Percentiles rank a stretch among this genome's conserved stretches.
Conservation (phyloP, 1,140 invertebrate genomes). For the Pararge aegeria region DNA sequence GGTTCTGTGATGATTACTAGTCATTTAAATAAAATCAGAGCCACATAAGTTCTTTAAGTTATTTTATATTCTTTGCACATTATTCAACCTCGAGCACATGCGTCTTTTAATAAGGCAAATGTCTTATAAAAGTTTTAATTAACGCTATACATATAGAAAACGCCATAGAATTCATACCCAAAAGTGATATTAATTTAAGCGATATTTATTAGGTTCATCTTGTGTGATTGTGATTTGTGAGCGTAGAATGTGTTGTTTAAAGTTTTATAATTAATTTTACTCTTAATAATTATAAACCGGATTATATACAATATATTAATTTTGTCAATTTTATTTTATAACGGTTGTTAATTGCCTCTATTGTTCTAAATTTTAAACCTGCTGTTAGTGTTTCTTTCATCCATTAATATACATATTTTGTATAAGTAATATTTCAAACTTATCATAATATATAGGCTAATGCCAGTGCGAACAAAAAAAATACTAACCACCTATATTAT, state of each 20-base stretch:
- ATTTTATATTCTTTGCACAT: not conserved
- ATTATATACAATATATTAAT: too few relatives aligned
- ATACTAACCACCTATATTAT: too few relatives aligned
- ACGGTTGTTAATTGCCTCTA: too few relatives aligned
- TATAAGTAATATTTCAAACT: too few relatives aligned
- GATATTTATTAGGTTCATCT: conserved; percentile 61
- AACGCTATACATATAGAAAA: not conserved
- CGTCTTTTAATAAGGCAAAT: not conserved
- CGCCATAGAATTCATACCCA: conserved; percentile 46
- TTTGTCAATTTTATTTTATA: too few relatives aligned
- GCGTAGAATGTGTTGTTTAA: conserved; percentile 21
- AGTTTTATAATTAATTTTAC: not conserved
- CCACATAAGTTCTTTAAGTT: not conserved
- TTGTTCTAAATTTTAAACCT: too few relatives aligned
- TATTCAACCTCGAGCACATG: not conserved
- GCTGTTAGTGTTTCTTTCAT: too few relatives aligned
- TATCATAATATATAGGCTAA: too few relatives aligned
- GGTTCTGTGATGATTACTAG: conserved; percentile 39
- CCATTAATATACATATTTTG: too few relatives aligned
- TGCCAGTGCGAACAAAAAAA: too few relatives aligned
- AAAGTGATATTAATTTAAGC: conserved; percentile 78
- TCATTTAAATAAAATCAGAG: conserved; percentile 20
- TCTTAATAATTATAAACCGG: too few relatives aligned
- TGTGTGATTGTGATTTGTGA: conserved; percentile 44
- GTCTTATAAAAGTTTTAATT: conserved; percentile 11